phyloP scores from a whole-genome alignment of 2,113 vertebrate genomes.

The Odobenus rosmarus region DNA sequence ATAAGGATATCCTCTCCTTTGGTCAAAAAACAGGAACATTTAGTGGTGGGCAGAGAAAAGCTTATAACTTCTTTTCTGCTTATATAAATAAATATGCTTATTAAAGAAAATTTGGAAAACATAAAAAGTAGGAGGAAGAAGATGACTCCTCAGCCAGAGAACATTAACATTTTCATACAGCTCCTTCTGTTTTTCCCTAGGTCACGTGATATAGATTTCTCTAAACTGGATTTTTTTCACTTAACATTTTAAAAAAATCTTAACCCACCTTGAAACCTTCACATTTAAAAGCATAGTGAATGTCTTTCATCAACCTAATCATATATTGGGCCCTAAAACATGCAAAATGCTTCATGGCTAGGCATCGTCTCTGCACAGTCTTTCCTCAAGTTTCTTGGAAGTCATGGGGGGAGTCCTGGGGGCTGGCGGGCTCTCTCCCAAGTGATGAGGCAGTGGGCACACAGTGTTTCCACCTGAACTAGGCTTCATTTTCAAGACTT shows the following conservation, averaged over 20 bases:
- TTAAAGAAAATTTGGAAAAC: conserved; percentile 60
- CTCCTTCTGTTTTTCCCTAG: background rate
- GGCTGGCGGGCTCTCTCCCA: background rate
- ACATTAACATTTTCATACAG: background rate
- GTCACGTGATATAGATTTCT: background rate
- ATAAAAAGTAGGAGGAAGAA: conserved; percentile 38
- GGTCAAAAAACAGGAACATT: conserved; percentile 46
- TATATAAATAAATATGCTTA: conserved; percentile 66
- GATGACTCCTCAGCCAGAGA: conserved; percentile 45
- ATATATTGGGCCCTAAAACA: background rate
- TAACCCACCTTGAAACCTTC: background rate
- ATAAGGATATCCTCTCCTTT: conserved; percentile 70
- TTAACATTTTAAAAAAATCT: background rate
- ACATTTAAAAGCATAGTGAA: conserved; percentile 17
- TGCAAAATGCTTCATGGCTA: background rate
- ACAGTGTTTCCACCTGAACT: background rate
- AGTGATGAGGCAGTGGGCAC: background rate
- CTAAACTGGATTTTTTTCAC: conserved; percentile 12
- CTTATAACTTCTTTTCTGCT: conserved; percentile 47
- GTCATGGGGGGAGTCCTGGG: background rate
- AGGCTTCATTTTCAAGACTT: background rate
- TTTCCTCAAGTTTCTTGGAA: background rate
- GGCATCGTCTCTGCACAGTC: background rate
- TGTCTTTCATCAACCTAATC: background rate
- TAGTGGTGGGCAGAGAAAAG: background rate